Base-by-base conservation (phyloP, 1,140 invertebrate species). In the Pseudomyrmex sp. region DNA sequence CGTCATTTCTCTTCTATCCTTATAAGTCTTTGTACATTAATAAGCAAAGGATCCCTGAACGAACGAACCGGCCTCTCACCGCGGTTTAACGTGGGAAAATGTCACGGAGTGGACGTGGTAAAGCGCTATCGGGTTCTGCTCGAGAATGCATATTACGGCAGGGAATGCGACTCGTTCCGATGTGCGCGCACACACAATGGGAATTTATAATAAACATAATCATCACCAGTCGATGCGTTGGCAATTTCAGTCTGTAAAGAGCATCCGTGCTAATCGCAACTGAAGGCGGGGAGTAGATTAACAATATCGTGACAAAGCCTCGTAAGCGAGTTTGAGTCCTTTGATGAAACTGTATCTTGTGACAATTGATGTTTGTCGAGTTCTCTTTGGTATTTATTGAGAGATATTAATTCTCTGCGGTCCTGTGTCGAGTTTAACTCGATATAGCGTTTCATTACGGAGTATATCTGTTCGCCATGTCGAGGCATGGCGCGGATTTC, bases 181-280 rank as follows among this genome's bases (percentile, higher is more conserved):
- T 44, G 65, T 52, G 44, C 23, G 44, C 23, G 35, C 48, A 58
- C 13, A n/a, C 13, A 63, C 56, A 86, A 66, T 83, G 54, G 62
- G 79, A 86, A 87, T 83, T 83, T 72, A 54, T 87, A 76, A 85
- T 56, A 82, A 86, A 83, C 73, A 59, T 82, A 69, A 82, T 82
- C 18, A 13, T 23, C 10, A 7, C n/a, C 15, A 20, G 10, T 44
- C 15, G 46, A 23, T 35, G 13, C 10, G 26, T 69, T 4, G 58
- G 52, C 10, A n/a, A 35, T 50, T 46, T 56, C 12, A 35, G 50
- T 15, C 52, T 10, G 20, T 35, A 66, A 52, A 66, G 26, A 20
- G 48, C 5, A 12, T 7, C 1, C 52, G 10, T 3, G 18, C 20
- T 44, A 18, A 66, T 65, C 7, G 13, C 7, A 18, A 35, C 7